Base-by-base conservation (phyloP, 2,797 vertebrate genomes). In the Cossypha caffra region DNA sequence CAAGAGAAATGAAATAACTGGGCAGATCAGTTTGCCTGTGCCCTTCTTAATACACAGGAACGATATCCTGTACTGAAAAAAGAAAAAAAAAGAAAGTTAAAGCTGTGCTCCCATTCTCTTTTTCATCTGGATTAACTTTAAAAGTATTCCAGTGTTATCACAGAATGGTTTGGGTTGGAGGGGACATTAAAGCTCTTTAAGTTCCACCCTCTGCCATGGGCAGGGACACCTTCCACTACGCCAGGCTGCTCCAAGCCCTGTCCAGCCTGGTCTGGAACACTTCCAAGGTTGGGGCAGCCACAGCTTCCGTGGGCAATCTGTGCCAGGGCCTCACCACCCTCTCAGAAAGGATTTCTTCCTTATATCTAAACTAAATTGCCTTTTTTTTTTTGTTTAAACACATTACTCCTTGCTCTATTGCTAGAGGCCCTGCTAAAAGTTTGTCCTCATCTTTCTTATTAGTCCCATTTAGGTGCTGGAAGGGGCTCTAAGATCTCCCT, bases 131-230 rank as follows among this genome's bases (percentile, higher is more conserved):
- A 47, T 72, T 68, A 80, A 58, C 11, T 63, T 57, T 38, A 23
- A 19, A 50, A 67, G 5, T 16, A 81, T 31, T 64, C 37, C 6
- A 69, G 13, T 66, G 45, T 71, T 83, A 35, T 23, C 29, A 40
- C 1, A 63, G 21, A 67, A 67, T 24, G 11, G 5, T 31, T 59
- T 33, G 2, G 14, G 7, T 28, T 48, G 26, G 18, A 54, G 40
- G 26, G 7, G 12, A 40, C 26, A 13, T 38, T 59, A 21, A 35
- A 52, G 10, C 1, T 40, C 10, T 23, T 47, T 5, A 5, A 3
- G 2, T 35, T 64, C 24, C 13, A 33, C 1, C 3, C 11, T 4
- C 25, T 33, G 3, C 20, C 17, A 33, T 5, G 9, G 29, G 5
- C 24, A 52, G 20, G 11, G 20, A 66, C 38, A 73, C 17, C 8